Evolutionary conservation across 2,888 invertebrate species (phyloP), one percentile per base, ranked within the genome.

Genomic region (Phania funesta): DNA sequence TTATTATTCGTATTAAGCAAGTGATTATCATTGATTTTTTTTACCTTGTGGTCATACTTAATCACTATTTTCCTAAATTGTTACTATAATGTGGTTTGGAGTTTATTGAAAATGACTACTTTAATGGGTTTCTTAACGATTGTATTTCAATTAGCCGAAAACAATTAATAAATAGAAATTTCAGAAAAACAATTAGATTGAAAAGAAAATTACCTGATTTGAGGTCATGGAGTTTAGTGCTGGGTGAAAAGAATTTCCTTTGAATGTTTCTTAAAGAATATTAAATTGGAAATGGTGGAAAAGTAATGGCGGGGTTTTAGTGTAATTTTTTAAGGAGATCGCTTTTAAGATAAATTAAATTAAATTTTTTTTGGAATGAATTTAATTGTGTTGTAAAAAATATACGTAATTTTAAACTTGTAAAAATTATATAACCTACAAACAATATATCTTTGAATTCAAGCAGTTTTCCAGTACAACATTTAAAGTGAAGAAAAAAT

Each of bases 81-180:
- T 73, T 54, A 67, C 38, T 8, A 52, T 26, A 52, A 68, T 62
- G 46, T 67, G 26, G 8, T n/a, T 24, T 38, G 20, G 9, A 7
- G 38, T 35, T 41, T 38, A 9, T 44, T 20, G 22, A 18, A 56
- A 48, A 48, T 56, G 6, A 48, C 9, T 20, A 54, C 0, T 41
- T 74, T 68, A 68, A 64, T 74, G 32, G 41, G 32, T 80, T 68
- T 64, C 16, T 48, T 9, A 48, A n/a, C 18, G 54, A 60, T 60
- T 48, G 44, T 60, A 46, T 73, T 65, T 50, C 50, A 64, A 78
- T 70, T 60, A 71, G 60, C 6, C 32, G 22, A 41, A 70, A 54
- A 18, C 32, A 56, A 29, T 71, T 76, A 67, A 76, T 76, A 76
- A 67, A 52, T 67, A 41, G 58, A n/a, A n/a, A n/a, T 76, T 71